Evolutionary conservation across 2,113 vertebrate species (phyloP), one percentile per base, ranked within the genome.

Genomic region (Blennius ocellaris): DNA sequence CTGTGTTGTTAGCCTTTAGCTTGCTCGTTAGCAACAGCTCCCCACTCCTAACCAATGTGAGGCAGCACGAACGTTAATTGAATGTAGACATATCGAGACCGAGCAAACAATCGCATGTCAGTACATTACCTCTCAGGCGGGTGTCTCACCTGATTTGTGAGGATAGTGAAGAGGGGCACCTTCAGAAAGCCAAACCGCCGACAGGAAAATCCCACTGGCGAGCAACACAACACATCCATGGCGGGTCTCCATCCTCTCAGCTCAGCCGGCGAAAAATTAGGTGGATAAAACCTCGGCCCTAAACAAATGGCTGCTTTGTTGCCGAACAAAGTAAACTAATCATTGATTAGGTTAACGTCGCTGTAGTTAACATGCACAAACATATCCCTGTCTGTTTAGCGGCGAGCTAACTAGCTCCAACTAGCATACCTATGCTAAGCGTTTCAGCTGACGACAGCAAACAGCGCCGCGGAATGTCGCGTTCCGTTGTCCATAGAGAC

Each of bases 361-460:
- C 43, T 7, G 69, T 55, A 45, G 37, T 56, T 55, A 70, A 72
- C 76, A 76, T 14, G 64, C 38, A 77, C 39, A 40, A 58, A 37
- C 81, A 78, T 75, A 76, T 72, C 80, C 61, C 51, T 62, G 48
- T 61, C 37, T 49, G 69, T 76, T 82, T 78, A 80, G 76, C 68
- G 48, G 79, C 81, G 71, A 52, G 85, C 83, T 89, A 90, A 72
- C 83, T 89, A 87, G 85, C 85, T 44, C 59, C 56, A 11, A 88
- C 76, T 90, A 89, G 83, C 86, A 78, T 71, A 9, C 56, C 40
- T 36, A 80, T 73, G 86, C 81, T 87, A 90, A 83, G 65, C 77
- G 79, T 89, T 87, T 81, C 73, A 89, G 90, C 93, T 86, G 87
- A 87, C 88, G 84, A 88, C 86, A 89, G 84, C 86, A 81, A 79